These are phyloP conservation scores for Pentamera pediparva DNA, from an alignment of 53 echinoderm and acorn worm species.

Conservation along the genomic window DNA sequence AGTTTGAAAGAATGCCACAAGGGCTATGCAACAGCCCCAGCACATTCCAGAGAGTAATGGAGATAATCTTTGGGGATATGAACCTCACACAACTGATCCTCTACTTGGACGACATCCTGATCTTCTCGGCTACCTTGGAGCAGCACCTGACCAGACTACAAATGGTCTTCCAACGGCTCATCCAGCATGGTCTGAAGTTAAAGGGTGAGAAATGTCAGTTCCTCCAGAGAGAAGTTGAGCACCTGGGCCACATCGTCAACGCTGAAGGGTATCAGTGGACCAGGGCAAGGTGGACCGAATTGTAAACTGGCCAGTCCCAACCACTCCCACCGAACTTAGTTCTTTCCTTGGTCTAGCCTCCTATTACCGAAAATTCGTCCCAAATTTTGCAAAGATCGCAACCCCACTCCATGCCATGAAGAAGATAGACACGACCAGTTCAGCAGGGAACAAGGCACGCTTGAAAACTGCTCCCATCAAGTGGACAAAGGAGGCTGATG, in stretches of 20 bases:
- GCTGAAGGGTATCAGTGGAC: conserved; percentile 33
- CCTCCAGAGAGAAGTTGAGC: conserved; percentile 29
- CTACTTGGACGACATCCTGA: conserved; percentile 53
- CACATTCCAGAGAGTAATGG: conserved; percentile 54
- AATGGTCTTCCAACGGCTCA: conserved; percentile 42
- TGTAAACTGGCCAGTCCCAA: conserved; percentile 27
- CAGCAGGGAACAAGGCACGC: not conserved
- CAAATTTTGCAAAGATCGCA: conserved; percentile 33
- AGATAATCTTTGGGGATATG: conserved; percentile 49
- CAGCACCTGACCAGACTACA: conserved; percentile 39
- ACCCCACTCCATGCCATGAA: conserved; percentile 34
- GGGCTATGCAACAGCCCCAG: too few relatives aligned
- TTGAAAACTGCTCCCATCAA: not conserved
- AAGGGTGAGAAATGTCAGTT: conserved; percentile 49
- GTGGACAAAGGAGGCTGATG: conserved; percentile 27
- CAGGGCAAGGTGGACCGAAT: conserved; percentile 31
- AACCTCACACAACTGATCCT: conserved; percentile 31
- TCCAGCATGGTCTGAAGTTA: conserved; percentile 46
- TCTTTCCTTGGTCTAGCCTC: conserved; percentile 48
- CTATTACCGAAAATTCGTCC: conserved; percentile 39
- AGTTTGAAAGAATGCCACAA: conserved; percentile 46
- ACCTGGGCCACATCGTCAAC: conserved; percentile 37
- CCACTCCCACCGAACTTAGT: conserved; percentile 12
- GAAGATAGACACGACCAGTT: not conserved
- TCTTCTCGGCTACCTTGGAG: conserved; percentile 45